Conservation (phyloP, 2,888 invertebrate species). For the Brachylomia viminalis region DNA sequence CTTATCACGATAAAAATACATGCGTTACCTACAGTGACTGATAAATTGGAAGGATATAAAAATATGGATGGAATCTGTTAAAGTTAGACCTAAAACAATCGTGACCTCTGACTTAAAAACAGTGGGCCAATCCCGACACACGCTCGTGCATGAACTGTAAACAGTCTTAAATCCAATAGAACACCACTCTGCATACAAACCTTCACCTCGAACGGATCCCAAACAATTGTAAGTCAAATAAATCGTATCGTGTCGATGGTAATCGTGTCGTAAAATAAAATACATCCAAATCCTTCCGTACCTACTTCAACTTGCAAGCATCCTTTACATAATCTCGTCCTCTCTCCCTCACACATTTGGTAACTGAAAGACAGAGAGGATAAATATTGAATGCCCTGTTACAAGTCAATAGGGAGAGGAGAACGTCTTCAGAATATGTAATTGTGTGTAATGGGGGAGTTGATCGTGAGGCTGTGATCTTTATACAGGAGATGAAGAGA, state of each 20-base stretch:
- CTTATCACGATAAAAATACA: no score
- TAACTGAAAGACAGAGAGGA: constrained; percentile 23
- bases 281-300: constrained; percentile 35
- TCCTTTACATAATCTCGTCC: constrained; percentile 52
- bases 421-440: constrained; percentile 55
- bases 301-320: constrained; percentile 27
- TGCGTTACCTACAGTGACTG: no score
- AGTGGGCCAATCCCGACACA: neutral
- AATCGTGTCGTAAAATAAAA: no score
- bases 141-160: neutral
- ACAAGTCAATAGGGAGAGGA: constrained; percentile 61
- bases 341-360: constrained; percentile 19
- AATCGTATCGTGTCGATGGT: no score
- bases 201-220: neutral
- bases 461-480: constrained; percentile 38
- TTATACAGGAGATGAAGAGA: constrained; percentile 26
- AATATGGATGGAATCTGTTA: no score
- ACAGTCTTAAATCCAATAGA: constrained; percentile 3
- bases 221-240: constrained; percentile 46
- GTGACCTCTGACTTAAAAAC: neutral
- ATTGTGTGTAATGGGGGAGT: constrained; percentile 43
- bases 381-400: constrained; percentile 59
- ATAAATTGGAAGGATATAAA: no score
- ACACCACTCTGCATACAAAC: constrained; percentile 1
- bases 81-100: no score